Evolutionary conservation across 2,797 vertebrate genomes (phyloP).

Genomic region (Sebastes wilsoni): DNA sequence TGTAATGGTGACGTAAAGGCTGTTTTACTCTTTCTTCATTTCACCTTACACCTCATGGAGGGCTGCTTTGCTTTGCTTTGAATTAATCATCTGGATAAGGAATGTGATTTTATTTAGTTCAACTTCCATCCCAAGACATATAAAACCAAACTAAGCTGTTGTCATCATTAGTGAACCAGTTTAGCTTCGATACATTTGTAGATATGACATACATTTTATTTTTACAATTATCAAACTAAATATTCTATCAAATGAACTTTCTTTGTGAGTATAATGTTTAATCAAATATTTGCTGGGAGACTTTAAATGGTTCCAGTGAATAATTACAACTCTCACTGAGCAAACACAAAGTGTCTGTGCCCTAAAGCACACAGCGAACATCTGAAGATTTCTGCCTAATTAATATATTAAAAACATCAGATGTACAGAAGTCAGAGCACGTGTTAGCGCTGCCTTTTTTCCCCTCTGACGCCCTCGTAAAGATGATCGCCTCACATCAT

Average conservation of each 20-base stretch:
- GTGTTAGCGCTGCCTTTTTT: neutral
- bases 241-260: neutral
- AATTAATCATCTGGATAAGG: neutral
- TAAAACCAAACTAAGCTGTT: neutral
- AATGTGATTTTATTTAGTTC: neutral
- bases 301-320: neutral
- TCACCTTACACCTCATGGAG: neutral
- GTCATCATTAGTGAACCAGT: neutral
- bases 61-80: neutral
- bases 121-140: neutral
- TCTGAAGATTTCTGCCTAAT: conserved; percentile 14
- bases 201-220: neutral
- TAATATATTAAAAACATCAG: conserved; percentile 2
- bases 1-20: neutral
- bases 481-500: conserved; percentile 25
- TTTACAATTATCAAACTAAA: neutral
- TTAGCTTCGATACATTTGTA: neutral
- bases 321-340: neutral
- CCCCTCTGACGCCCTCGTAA: neutral
- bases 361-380: neutral
- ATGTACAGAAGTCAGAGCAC: neutral
- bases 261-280: neutral
- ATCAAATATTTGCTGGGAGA: neutral
- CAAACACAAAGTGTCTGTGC: conserved; percentile 2
- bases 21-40: neutral